Evolutionary conservation across 2,888 invertebrate species (phyloP).

Genomic region (Orthosia gothica): DNA sequence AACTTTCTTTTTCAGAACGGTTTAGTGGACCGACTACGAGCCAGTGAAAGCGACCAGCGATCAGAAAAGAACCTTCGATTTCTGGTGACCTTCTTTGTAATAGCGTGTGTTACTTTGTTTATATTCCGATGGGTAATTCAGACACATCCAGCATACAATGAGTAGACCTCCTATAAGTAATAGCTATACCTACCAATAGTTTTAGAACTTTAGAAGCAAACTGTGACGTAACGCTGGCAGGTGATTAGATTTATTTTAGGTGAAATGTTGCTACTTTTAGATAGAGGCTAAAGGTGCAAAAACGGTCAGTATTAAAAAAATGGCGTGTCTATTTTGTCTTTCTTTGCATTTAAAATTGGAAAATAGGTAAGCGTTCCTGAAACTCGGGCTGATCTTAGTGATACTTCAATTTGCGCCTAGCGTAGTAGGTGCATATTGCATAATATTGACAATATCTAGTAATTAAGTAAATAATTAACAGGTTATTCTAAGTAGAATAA

Average conservation of each 20-base stretch:
- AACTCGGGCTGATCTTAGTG: not conserved
- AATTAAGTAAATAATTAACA: not conserved
- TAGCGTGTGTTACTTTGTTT: constrained; percentile 81
- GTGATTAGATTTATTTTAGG: constrained; percentile 39
- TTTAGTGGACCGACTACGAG: constrained; percentile 85
- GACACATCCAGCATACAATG: constrained; percentile 79
- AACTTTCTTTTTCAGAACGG: constrained; percentile 82
- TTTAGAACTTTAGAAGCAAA: constrained; percentile 33
- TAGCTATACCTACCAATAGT: constrained; percentile 9
- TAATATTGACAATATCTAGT: too few relatives aligned
- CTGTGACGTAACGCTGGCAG: constrained; percentile 40
- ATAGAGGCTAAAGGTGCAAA: constrained; percentile 24
- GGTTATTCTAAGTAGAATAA: not conserved
- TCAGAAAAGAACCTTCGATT: constrained; percentile 85
- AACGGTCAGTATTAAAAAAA: not conserved
- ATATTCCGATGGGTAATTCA: constrained; percentile 87
- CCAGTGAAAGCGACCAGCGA: constrained; percentile 86
- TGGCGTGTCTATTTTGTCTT: not conserved
- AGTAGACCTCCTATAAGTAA: constrained; percentile 58
- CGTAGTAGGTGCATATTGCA: not conserved
- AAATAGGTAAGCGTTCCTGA: constrained; percentile 1
- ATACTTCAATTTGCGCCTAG: not conserved
- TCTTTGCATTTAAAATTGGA: not conserved
- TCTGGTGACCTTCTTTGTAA: constrained; percentile 83
- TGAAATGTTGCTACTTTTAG: constrained; percentile 29